Evolutionary conservation across 2,113 vertebrate genomes (phyloP), one percentile per base, ranked within the genome.

Genomic region (Aspidoscelis tigris): DNA sequence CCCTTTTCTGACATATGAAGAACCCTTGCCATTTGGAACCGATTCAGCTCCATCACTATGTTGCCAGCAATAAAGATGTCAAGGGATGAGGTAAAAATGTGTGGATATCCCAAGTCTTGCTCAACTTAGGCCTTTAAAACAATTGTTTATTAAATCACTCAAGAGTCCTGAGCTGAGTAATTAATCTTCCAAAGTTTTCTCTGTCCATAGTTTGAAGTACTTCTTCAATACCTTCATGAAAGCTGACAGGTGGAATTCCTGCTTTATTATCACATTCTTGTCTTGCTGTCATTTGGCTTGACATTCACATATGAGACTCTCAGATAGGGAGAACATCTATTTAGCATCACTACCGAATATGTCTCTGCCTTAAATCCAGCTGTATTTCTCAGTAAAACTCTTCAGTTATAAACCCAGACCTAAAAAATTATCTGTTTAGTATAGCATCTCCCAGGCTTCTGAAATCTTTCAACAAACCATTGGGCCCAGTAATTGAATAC

Each of bases 361-460:
- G 22, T 1, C 64, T 1, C 47, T 75, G 75, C 50, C 80, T 7
- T 39, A 39, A 50, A 71, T 10, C 74, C 22, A 39, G 61, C 76
- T 41, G 58, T 2, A 74, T 58, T 80, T 84, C 7, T 14, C 80
- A 71, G 16, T 3, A 0, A 82, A 79, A 22, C 43, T 47, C 74
- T 74, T 82, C 58, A 87, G 0, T 79, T 82, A 82, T 41, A 0
- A 89, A 72, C 5, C 47, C 26, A 85, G 75, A 80, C 0, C 0
- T 84, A 84, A 44, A 21, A 33, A 72, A 71, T 41, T 41, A 33
- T 77, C 39, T 78, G 76, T 78, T 83, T 82, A 61, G 64, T 80
- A 43, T 39, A 76, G 79, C 21, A 74, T 85, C 84, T 4, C n/a
- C 10, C 1, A n/a, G 81, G 5, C 22, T 84, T 88, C 12, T 78